Evolutionary conservation across 30 jellyfish, hydroid and myxozoan genomes (phyloP), one percentile per base, ranked within the genome.

Genomic region (Pelagia noctiluca): DNA sequence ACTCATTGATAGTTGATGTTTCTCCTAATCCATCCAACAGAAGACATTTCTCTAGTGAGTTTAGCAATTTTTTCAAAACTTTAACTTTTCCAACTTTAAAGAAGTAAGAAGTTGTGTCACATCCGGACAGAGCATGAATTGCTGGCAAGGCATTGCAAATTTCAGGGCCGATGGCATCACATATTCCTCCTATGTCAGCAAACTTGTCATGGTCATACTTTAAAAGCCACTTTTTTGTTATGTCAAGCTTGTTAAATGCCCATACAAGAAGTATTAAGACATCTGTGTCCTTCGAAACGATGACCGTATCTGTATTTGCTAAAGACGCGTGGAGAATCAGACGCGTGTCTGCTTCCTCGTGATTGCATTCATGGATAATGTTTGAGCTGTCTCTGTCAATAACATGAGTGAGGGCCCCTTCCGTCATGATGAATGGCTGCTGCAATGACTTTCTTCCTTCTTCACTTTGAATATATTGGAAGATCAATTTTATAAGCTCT

Each of bases 71-170:
- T 38, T 77, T 77, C 63, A 77, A 26, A 37, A 77, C 68, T 77
- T 57, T 31, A 2, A 76, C 77, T 26, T 53, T 52, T 11, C 76
- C 75, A 0, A 23, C 76, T 53, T 71, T 57, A 35, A 50, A 75
- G 19, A 47, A 75, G 62, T 75, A 75, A 35, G 89, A 77, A 22
- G 84, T 62, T 62, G 90, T 10, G 35, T 80, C 83, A 50, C 74
- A 80, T 37, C 84, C 84, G 35, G 90, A 63, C 22, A 80, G 79
- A 24, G 90, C 96, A 50, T 85, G 96, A 49, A 80, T 35, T 49
- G 83, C 84, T 61, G 84, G 83, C 32, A 80, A 47, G 25, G 83
- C 74, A 62, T 80, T 2, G 71, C 90, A 80, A 54, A 80, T 3
- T 74, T 47, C 90, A 63, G 57, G 38, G 12, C 90, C 74, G 46